These are phyloP conservation scores for Agapostemon virescens DNA, from an alignment of 2,888 invertebrate species.

Conservation along the genomic window DNA sequence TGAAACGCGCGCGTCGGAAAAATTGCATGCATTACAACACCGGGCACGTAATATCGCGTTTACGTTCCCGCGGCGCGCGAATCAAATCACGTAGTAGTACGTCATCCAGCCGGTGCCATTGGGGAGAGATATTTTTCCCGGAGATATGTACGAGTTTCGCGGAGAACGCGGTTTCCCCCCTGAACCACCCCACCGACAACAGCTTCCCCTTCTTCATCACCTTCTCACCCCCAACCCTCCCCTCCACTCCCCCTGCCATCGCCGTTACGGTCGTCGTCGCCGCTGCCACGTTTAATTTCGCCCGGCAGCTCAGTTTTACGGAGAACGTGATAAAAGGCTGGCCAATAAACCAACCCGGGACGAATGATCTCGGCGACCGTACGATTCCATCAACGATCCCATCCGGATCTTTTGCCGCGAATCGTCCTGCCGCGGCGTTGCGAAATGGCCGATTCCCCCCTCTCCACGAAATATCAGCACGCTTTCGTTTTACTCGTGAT, in stretches of 20 bases:
- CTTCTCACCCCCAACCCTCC: neutral
- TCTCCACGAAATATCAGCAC: neutral
- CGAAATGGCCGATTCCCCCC: neutral
- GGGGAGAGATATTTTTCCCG: neutral
- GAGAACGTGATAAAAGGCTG: slow-evolving; percentile 15
- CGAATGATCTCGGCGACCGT: slow-evolving; percentile 15
- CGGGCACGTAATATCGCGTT: neutral
- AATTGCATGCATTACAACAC: slow-evolving; percentile 9
- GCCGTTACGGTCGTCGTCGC: neutral
- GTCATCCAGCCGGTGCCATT: neutral
- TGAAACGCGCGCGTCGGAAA: neutral
- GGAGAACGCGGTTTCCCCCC: neutral
- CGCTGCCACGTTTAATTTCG: slow-evolving; percentile 16
- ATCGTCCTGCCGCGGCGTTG: neutral
- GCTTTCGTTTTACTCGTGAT: neutral
- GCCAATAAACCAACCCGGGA: slow-evolving; percentile 5
- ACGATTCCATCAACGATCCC: neutral
- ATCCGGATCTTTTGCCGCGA: neutral
- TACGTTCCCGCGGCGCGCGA: neutral
- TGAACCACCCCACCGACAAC: neutral
- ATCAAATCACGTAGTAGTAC: slow-evolving; percentile 1
- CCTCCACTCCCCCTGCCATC: no score
- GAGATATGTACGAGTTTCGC: neutral
- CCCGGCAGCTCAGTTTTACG: slow-evolving; percentile 14
- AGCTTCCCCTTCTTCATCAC: no score